Conservation (phyloP, 2,888 invertebrate genomes). For the Brachyptera risi region DNA sequence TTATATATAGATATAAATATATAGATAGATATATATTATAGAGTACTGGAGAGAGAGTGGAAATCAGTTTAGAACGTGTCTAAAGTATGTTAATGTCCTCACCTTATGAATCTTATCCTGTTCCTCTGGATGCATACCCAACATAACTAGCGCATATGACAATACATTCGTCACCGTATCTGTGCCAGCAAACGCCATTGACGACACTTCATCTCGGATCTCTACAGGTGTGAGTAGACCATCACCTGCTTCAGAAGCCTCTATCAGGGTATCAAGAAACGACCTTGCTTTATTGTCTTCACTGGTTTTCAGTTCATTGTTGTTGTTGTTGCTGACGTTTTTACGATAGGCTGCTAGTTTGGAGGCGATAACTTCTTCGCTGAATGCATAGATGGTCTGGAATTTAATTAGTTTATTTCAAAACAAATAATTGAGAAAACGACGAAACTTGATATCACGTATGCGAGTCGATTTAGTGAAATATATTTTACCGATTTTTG, state of each 20-base stretch:
- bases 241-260: constrained; percentile 4
- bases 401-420: too few relatives aligned
- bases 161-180: constrained; percentile 29
- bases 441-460: too few relatives aligned
- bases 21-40: too few relatives aligned
- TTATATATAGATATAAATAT: too few relatives aligned
- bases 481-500: too few relatives aligned
- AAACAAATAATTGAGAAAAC: too few relatives aligned
- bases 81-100: too few relatives aligned
- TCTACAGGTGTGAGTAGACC: constrained; percentile 20
- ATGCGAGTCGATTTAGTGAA: too few relatives aligned
- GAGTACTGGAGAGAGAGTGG: too few relatives aligned
- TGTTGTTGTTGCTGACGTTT: neutral
- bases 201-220: constrained; percentile 31
- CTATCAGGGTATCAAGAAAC: constrained; percentile 26
- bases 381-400: constrained; percentile 6
- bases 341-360: constrained; percentile 5
- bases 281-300: neutral
- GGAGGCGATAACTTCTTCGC: constrained; percentile 13
- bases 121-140: constrained; percentile 33
- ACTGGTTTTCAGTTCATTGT: neutral
- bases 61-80: too few relatives aligned
- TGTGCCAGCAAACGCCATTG: constrained; percentile 32
- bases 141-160: constrained; percentile 26
- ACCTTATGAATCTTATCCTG: constrained; percentile 33